Conservation (phyloP, 2,888 invertebrate species). For the Phytoseiulus persimilis region DNA sequence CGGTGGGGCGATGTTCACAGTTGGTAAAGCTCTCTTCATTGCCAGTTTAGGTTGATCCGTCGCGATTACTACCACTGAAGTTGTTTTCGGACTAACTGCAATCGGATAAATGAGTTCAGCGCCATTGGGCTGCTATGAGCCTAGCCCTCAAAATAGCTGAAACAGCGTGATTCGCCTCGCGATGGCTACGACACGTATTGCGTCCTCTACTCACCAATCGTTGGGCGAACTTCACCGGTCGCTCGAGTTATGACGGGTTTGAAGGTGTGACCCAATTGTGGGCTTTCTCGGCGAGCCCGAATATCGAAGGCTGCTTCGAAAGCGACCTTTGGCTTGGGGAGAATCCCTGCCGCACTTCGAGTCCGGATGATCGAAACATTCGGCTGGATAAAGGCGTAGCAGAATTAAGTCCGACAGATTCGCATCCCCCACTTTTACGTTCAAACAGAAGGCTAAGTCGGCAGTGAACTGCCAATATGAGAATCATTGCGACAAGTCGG, state of each 20-base stretch:
- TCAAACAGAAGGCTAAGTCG: too few relatives aligned
- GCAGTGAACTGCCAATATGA: too few relatives aligned
- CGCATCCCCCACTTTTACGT: too few relatives aligned
- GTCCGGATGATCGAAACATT: constrained; percentile 21
- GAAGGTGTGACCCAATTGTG: constrained; percentile 17
- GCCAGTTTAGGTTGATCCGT: background rate
- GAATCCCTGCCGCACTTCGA: constrained; percentile 21
- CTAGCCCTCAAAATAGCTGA: too few relatives aligned
- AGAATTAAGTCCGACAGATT: background rate
- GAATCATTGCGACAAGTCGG: too few relatives aligned
- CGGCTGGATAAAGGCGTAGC: too few relatives aligned
- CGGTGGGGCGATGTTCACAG: background rate
- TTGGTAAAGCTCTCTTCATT: background rate
- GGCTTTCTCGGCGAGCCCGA: background rate
- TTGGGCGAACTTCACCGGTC: background rate
- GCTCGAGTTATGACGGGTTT: constrained; percentile 31
- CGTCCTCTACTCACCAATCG: background rate
- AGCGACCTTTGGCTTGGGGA: background rate
- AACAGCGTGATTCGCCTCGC: too few relatives aligned
- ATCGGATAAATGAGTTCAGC: too few relatives aligned
- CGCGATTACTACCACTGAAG: constrained; percentile 18
- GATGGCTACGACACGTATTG: too few relatives aligned
- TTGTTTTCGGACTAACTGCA: constrained; percentile 17
- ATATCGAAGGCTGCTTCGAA: background rate
- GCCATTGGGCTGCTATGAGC: too few relatives aligned